Base-by-base conservation (phyloP, 2,113 vertebrate genomes). In the Tricholaema leucomelas region DNA sequence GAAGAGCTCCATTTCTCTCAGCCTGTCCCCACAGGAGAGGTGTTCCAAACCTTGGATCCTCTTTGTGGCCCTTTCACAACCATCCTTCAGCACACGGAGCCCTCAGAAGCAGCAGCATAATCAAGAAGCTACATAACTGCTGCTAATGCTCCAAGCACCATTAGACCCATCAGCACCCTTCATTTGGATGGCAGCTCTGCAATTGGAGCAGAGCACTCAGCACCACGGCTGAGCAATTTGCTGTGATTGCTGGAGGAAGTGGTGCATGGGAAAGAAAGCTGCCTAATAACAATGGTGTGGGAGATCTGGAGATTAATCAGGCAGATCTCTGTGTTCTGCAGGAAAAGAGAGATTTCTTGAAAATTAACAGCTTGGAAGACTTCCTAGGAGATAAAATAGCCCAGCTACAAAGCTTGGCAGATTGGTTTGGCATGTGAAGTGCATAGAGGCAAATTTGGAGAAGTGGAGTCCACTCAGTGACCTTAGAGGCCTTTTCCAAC, bases 341-440 rank as follows among this genome's bases (percentile, higher is more conserved):
- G 58, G 85, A 85, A 72, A 82, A 46, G 66, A 78, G n/a, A 71
- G 40, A 58, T 76, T 91, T 76, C 71, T 87, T 84, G 59, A 70
- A 89, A 87, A 85, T 50, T 66, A 91, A 82, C 66, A 79, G 72
- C 55, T 85, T 81, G 50, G 70, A 70, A 91, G 65, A 15, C 56
- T 67, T 86, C 67, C 27, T 50, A 74, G 65, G 35, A 67, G 48
- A 28, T 42, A 27, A 33, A 25, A 25, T 3, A 28, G 19, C 40
- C 7, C 14, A 10, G 4, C 7, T 28, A 12, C 36, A 31, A 27
- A 33, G 15, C 52, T 61, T 69, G 21, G 42, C 36, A 46, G 59
- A 40, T 79, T 55, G 50, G 31, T 10, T 55, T 2, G 1, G 33
- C 0, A 1, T 33, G 40, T n/a, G 38, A 52, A 44, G 25, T 10